phyloP scores from a whole-genome alignment of 2,888 invertebrate species.

The Drosophila monieri region DNA sequence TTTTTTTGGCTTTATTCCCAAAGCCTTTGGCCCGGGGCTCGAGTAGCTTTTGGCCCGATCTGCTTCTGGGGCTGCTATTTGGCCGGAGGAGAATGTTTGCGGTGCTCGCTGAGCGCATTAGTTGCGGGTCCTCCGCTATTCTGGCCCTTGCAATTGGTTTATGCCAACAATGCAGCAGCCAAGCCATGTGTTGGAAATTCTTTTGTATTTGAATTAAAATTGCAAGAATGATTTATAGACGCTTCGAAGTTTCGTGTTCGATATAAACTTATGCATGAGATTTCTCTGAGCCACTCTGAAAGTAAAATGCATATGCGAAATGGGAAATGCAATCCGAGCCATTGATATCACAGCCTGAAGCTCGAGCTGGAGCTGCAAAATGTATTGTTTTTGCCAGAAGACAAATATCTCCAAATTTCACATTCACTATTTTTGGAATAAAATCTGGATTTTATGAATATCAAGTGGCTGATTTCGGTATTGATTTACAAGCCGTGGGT shows the following conservation, averaged over 20 bases:
- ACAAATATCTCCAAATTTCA: neutral
- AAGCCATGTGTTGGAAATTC: constrained; percentile 55
- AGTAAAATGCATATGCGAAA: constrained; percentile 46
- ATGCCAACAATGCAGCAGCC: constrained; percentile 70
- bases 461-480: neutral
- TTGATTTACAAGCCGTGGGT: neutral
- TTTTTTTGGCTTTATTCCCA: constrained; percentile 71
- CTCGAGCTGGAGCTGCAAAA: neutral
- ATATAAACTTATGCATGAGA: constrained; percentile 74
- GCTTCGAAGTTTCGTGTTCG: constrained; percentile 49
- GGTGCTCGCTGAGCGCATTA: constrained; percentile 74
- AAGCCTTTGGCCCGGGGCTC: constrained; percentile 62
- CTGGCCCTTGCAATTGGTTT: constrained; percentile 77
- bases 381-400: neutral
- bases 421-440: neutral
- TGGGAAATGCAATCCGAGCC: constrained; percentile 14
- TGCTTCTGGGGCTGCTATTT: constrained; percentile 7
- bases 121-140: constrained; percentile 67
- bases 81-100: constrained; percentile 50
- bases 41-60: constrained; percentile 62
- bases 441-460: neutral
- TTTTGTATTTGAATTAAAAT: constrained; percentile 78
- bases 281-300: constrained; percentile 36
- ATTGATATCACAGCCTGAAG: constrained; percentile 27
- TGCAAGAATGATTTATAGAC: constrained; percentile 74